These are phyloP conservation scores for Hippoglossus hippoglossus DNA, from an alignment of 2,797 vertebrate genomes.

Conservation along the genomic window DNA sequence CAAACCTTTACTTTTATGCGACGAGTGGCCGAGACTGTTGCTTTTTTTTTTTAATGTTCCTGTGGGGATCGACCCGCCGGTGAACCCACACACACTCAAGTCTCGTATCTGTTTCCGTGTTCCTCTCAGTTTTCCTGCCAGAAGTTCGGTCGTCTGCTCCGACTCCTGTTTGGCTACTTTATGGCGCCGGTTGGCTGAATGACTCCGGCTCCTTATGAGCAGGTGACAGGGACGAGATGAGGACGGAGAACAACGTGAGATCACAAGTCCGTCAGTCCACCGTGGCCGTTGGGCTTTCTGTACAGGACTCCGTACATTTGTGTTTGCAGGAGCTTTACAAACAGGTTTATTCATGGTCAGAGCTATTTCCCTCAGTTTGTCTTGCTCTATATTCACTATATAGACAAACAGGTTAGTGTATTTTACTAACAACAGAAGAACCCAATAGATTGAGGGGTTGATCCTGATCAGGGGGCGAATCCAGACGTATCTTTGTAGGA, in stretches of 20 bases:
- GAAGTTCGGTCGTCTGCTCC: constrained; percentile 40
- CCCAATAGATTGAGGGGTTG: no score
- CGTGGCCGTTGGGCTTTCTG: background rate
- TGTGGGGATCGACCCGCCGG: constrained; percentile 68
- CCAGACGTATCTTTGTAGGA: no score
- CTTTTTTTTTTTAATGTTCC: background rate
- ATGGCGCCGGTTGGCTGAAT: constrained; percentile 56
- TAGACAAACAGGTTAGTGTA: no score
- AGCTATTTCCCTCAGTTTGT: no score
- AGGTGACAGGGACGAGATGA: constrained; percentile 69
- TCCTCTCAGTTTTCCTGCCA: constrained; percentile 72
- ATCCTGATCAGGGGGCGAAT: no score
- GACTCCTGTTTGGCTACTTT: constrained; percentile 68
- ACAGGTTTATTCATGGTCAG: no score
- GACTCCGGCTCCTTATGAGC: constrained; percentile 64
- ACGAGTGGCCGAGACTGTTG: constrained; percentile 28
- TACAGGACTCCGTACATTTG: background rate
- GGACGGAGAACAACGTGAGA: constrained; percentile 47
- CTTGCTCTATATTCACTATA: no score
- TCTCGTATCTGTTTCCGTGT: constrained; percentile 55
- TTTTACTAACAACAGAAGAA: no score
- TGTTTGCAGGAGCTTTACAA: background rate
- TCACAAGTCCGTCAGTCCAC: constrained; percentile 35
- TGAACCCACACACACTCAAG: constrained; percentile 71
- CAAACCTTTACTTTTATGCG: constrained; percentile 25